A percentile compares a stretch with the other conserved stretches of the same genome.
Conservation (phyloP, 2,113 vertebrate genomes). For the Ciconia boyciana region DNA sequence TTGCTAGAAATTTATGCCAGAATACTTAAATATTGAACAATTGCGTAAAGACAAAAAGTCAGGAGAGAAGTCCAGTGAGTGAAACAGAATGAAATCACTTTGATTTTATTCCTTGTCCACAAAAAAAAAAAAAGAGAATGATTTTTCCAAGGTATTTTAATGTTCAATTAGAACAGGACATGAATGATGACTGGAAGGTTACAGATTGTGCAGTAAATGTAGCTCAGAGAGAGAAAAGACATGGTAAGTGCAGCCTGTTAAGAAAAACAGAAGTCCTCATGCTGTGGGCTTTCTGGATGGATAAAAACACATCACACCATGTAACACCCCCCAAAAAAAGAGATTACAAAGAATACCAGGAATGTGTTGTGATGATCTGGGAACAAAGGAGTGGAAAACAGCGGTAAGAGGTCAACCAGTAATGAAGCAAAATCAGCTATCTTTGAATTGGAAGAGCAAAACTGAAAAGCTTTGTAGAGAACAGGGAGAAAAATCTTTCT, state of each 20-base stretch:
- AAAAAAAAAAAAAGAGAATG: background rate
- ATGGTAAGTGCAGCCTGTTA: background rate
- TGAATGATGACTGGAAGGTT: background rate
- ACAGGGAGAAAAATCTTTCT: background rate
- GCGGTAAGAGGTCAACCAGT: background rate
- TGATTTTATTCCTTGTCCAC: background rate
- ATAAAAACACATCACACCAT: background rate
- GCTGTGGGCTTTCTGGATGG: background rate
- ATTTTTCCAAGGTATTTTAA: background rate
- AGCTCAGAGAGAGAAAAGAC: background rate
- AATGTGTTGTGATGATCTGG: conserved; percentile 1
- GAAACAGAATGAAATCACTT: background rate
- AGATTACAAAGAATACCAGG: background rate
- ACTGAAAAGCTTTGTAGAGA: background rate
- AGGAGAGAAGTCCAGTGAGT: background rate
- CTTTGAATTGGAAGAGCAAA: background rate
- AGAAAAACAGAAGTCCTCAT: background rate
- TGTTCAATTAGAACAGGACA: background rate
- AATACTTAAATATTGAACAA: background rate
- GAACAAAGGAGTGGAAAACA: background rate
- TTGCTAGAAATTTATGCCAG: background rate
- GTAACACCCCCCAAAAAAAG: background rate
- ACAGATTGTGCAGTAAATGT: background rate
- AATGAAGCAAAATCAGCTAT: background rate
- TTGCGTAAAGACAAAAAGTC: background rate